Evolutionary conservation across 2,797 vertebrate genomes (phyloP), one percentile per base, ranked within the genome.

Genomic region (Periophthalmus magnuspinnatus): DNA sequence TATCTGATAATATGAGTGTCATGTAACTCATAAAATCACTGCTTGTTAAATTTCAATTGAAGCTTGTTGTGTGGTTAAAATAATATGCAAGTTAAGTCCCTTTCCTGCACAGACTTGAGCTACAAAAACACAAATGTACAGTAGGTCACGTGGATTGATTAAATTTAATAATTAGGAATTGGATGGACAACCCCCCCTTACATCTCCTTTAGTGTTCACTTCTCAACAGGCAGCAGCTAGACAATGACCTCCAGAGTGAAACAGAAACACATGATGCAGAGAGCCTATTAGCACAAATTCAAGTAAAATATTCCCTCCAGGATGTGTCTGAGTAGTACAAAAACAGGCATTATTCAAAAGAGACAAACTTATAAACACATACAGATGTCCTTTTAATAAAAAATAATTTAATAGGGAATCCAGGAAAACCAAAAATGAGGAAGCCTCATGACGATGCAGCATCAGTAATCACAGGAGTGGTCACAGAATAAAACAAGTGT

Each of bases 161-260:
- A 81, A 87, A 90, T 91, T 92, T 92, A 91, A 89, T 90, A 84
- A 87, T 90, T 90, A 90, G 79, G 84, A 88, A 81, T 84, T 13
- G 5, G 75, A 78, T 80, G 80, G 84, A 88, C 82, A 83, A 56
- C 71, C 66, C 76, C 59, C 41, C 48, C 61, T 32, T n/a, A 65
- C 55, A 75, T 59, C 73, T 67, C 70, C 69, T 74, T 80, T 72
- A 81, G 72, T 72, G 73, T 82, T 81, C 81, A 88, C 88, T 90
- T 85, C 78, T 86, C 77, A 73, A 80, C 72, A 78, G 68, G 74
- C 74, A 88, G 76, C 78, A 74, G 79, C 71, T 72, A 74, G 60
- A 88, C 84, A 78, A 83, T 74, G 70, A 79, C 82, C 79, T 73
- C 77, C 65, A 86, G 83, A 85, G 79, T 85, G 83, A 82, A 77